Evolutionary conservation across 2,888 invertebrate species (phyloP).

Genomic region (Seladonia tumulorum): DNA sequence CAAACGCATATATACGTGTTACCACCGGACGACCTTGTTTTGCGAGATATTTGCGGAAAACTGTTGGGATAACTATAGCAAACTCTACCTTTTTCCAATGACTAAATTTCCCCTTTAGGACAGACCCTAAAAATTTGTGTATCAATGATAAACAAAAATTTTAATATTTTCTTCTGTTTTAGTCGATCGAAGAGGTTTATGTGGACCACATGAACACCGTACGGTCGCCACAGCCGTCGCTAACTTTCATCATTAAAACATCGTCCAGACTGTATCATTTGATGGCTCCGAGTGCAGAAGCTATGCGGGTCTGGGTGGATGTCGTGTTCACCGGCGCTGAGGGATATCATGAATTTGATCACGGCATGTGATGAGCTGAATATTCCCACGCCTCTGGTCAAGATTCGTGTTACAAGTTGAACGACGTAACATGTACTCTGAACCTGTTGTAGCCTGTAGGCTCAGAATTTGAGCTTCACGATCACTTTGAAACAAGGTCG

Average conservation of each 20-base stretch:
- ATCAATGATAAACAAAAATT: background rate
- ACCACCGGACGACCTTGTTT: no score
- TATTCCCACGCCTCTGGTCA: constrained; percentile 32
- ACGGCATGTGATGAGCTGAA: constrained; percentile 74
- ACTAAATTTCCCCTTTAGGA: no score
- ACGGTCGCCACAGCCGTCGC: constrained; percentile 95
- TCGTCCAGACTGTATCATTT: constrained; percentile 94
- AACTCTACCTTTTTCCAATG: no score
- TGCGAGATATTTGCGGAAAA: no score
- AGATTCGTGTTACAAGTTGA: constrained; percentile 27
- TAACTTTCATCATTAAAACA: constrained; percentile 98
- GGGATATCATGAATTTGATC: constrained; percentile 91
- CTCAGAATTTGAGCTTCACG: constrained; percentile 24
- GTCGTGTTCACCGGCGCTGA: constrained; percentile 97
- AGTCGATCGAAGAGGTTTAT: constrained; percentile 98
- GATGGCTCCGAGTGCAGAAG: constrained; percentile 97
- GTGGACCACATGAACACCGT: constrained; percentile 97
- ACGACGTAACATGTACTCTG: background rate
- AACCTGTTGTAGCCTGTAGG: constrained; percentile 15
- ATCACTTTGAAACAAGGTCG: constrained; percentile 31
- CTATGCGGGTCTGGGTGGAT: constrained; percentile 98
- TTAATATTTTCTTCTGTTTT: constrained; percentile 72
- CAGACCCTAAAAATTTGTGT: background rate
- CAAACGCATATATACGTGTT: no score
- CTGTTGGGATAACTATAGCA: no score